Base-by-base conservation (phyloP, 2,113 vertebrate species). In the Hippoglossus stenolepis region DNA sequence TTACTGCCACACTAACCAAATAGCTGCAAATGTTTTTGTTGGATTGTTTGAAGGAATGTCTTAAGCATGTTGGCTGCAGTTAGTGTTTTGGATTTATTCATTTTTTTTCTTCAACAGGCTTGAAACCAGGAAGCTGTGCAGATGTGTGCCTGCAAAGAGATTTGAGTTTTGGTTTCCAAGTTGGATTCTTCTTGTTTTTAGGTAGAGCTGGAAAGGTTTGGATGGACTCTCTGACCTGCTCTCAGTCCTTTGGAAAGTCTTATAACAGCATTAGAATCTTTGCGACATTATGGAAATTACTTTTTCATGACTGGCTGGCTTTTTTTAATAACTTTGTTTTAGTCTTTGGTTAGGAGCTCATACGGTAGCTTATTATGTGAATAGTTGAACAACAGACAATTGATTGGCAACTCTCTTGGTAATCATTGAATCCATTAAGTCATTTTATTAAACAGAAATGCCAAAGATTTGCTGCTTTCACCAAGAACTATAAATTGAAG, bases 1-100 rank as follows among this genome's bases (percentile, higher is more conserved):
- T 66, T 56, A 0, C 59, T 84, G 78, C 72, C 67, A 31, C 54
- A 12, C 73, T 63, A 79, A 47, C 53, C 24, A 47, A 75, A 59
- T 53, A 23, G 18, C 35, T 28, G 65, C 51, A 65, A 17, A 57
- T 62, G 31, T 20, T 2, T 31, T 24, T 65, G 43, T 78, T 73
- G n/a, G 66, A 53, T 31, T 2, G n/a, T 75, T 78, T 79, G 15
- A 65, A 70, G 49, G 26, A 79, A 43, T 9, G 57, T 21, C 64
- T 53, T 47, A 14, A 53, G 31, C 47, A 51, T 1, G 4, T 0
- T 70, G 43, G 53, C 57, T 49, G 23, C 0, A 8, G 26, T 56
- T 31, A 49, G 51, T 6, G 1, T 65, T 62, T 23, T 58, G n/a
- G 51, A 74, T 53, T 21, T 0, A 31, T 75, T 65, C 56, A 59